phyloP scores from a whole-genome alignment of 1,140 invertebrate genomes.

The Drosophila eugracilis region DNA sequence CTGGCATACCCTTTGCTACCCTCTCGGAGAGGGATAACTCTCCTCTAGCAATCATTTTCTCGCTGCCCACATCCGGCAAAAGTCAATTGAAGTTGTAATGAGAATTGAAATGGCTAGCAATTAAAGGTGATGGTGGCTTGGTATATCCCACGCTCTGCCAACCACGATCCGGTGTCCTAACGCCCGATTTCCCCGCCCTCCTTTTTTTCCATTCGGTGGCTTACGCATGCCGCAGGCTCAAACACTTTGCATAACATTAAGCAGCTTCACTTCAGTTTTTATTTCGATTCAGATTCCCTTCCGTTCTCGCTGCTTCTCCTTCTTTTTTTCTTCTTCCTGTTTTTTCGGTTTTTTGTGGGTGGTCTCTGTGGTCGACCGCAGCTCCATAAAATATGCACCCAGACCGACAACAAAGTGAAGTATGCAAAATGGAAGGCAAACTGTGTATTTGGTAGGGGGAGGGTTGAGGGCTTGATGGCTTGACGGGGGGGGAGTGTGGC shows the following conservation, averaged over 20 bases:
- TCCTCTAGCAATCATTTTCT: slow-evolving; percentile 15
- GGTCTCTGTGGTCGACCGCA: slow-evolving; percentile 67
- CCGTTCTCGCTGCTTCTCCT: slow-evolving; percentile 2
- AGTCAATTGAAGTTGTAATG: slow-evolving; percentile 79
- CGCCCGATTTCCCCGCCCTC: not conserved
- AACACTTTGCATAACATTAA: slow-evolving; percentile 83
- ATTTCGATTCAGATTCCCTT: slow-evolving; percentile 41
- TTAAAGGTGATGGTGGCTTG: slow-evolving; percentile 72
- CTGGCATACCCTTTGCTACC: slow-evolving; percentile 12
- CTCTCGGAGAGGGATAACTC: not conserved
- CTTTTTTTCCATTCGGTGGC: slow-evolving; percentile 12
- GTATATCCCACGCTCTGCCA: slow-evolving; percentile 3
- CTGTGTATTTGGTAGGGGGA: not conserved
- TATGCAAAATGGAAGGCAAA: slow-evolving; percentile 65
- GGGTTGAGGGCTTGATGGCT: not conserved
- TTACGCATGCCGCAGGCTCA: slow-evolving; percentile 67
- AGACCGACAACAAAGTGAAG: slow-evolving; percentile 72
- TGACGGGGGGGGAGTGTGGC: slow-evolving; percentile 33
- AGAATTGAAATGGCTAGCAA: slow-evolving; percentile 80
- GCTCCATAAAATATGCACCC: slow-evolving; percentile 78
- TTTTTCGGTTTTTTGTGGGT: slow-evolving; percentile 37
- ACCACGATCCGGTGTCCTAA: not conserved
- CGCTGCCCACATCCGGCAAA: slow-evolving; percentile 40
- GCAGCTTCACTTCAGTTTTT: slow-evolving; percentile 57
- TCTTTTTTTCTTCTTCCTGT: not conserved